Base-by-base conservation (phyloP, 2,113 vertebrate genomes). In the Budorcas taxicolor region DNA sequence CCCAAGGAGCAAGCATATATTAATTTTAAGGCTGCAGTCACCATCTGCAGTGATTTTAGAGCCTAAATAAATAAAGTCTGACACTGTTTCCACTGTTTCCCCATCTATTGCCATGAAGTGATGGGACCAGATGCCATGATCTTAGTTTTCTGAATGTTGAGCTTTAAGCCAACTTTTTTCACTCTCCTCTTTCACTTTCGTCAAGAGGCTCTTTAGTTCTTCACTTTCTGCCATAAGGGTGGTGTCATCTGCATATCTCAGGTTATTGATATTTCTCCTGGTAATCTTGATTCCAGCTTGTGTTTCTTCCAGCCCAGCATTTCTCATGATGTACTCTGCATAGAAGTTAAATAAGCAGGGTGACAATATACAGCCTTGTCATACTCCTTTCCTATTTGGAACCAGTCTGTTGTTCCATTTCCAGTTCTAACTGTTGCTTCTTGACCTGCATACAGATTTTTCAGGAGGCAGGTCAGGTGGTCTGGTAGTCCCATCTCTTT, bases 341-440 rank as follows among this genome's bases (percentile, higher is more conserved):
- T 36, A 3, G 11, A 71, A 36, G 4, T 71, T 21, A 71, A 71
- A 11, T 5, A 71, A 71, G 7, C n/a, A 71, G n/a, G 9, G 64
- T 1, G 17, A 71, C n/a, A 36, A 11, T 36, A 21, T 71, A 71
- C 4, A 21, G 4, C n/a, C 64, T 71, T 71, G n/a, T 21, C 0
- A 0, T n/a, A 5, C 1, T 71, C 64, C 17, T 71, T 71, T 71
- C 64, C 2, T 5, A 71, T 71, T 36, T 71, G n/a, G 64, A 36
- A 71, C n/a, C n/a, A 21, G n/a, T 67, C 16, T 19, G 16, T 71
- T 64, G 17, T 36, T 71, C n/a, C 64, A 21, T 21, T 9, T 23
- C 17, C 64, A 36, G 64, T 71, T 36, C n/a, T 67, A 36, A 67
- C 33, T 71, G 17, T 71, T 71, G 64, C 17, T 71, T 71, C 64